Percentiles rank a stretch among this genome's conserved stretches.
These are phyloP conservation scores for Chymomyza costata DNA, from an alignment of 1,140 invertebrate species.

Conservation along the genomic window DNA sequence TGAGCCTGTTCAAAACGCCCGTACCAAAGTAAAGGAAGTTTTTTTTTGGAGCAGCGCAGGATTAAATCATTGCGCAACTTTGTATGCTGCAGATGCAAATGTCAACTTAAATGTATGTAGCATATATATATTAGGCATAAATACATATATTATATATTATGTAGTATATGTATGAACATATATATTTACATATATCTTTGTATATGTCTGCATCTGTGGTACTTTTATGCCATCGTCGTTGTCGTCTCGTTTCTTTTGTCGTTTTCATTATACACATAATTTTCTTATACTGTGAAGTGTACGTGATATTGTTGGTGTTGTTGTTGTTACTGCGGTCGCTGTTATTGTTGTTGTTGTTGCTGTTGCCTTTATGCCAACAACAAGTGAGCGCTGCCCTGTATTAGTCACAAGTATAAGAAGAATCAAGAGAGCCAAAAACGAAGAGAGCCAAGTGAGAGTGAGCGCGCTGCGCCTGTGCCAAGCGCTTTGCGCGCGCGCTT, in stretches of 20 bases:
- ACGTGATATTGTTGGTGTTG: slow-evolving; percentile 11
- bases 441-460: slow-evolving; percentile 30
- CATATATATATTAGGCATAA: too few relatives aligned
- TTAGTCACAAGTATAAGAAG: slow-evolving; percentile 33
- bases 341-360: slow-evolving; percentile 9
- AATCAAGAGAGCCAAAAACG: slow-evolving; percentile 46
- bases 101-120: too few relatives aligned
- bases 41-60: too few relatives aligned
- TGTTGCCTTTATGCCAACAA: slow-evolving; percentile 26
- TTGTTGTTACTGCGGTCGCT: too few relatives aligned
- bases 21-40: too few relatives aligned
- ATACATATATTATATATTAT: too few relatives aligned
- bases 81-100: too few relatives aligned
- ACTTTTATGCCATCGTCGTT: too few relatives aligned
- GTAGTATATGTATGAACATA: too few relatives aligned
- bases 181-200: neutral
- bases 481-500: neutral
- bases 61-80: too few relatives aligned
- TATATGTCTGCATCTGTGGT: neutral
- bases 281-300: slow-evolving; percentile 2
- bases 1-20: too few relatives aligned
- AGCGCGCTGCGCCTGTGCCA: neutral
- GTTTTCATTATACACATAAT: neutral
- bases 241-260: neutral
- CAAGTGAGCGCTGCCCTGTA: slow-evolving; percentile 33